Base-by-base conservation (phyloP, 2,888 invertebrate species). In the Eurytoma californica region DNA sequence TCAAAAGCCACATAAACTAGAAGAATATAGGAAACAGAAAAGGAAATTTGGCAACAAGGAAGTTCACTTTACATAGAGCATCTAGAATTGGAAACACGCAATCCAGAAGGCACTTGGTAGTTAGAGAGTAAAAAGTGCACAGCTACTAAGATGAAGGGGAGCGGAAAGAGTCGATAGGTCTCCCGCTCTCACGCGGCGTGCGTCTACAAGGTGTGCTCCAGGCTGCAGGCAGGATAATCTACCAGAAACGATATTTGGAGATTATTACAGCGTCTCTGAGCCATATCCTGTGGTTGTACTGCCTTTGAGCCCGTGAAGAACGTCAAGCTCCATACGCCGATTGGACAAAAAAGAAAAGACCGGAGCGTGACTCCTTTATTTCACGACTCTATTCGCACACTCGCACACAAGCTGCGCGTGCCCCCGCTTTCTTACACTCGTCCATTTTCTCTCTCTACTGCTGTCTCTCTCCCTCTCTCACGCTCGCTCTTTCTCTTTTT, bases 321-420 rank as follows among this genome's bases (percentile, higher is more conserved):
- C 7, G 39, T 7, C 39, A 3, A 39, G 39, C 39, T 7, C 39
- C 39, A 39, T 72, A 39, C 55, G 16, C 30, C 65, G 55, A 28
- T 13, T 39, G 14, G 14, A 55, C 55, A 65, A 67, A n/a, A n/a
- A n/a, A n/a, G n/a, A n/a, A 18, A 30, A 39, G 30, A 14, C 47
- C n/a, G 14, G n/a, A 57, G n/a, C 69, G 75, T 68, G 63, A 39
- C 55, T 58, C 51, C 49, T 49, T 49, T 57, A 67, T 74, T 67
- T 67, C 53, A 47, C 47, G 16, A 75, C 49, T n/a, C n/a, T n/a
- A n/a, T n/a, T 20, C 14, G 53, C 70, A n/a, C 72, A 63, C 39
- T 20, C 20, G 20, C 7, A 74, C 47, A 24, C 68, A 60, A 53
- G 55, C 49, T 9, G 39, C 53, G 72, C 63, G 55, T 53, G 55